Evolutionary conservation across 1,140 invertebrate genomes (phyloP), one percentile per base, ranked within the genome.

Genomic region (Microplitis mediator): DNA sequence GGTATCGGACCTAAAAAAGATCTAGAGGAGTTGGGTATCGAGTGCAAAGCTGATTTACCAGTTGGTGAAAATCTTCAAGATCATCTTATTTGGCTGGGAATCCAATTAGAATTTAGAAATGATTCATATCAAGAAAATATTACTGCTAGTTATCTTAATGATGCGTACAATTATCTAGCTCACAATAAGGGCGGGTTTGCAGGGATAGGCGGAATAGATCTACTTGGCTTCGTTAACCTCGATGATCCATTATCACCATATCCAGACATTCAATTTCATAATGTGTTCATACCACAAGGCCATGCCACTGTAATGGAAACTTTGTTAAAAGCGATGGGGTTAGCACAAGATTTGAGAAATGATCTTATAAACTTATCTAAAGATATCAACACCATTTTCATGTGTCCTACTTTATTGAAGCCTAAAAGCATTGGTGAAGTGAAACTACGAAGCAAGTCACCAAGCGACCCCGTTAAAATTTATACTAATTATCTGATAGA

Each of bases 11-110:
- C 95, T 0, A 88, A 86, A 0, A 91, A 94, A 56, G 93, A 97
- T 78, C 85, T 98, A 1, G 79, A 90, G 71, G 90, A 93, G 68
- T 89, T 95, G 58, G 91, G 90, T 2, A 95, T 96, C 71, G 91
- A 92, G 0, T 89, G 94, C 0, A 75, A 95, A 3, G 90, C 91
- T 0, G 90, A 96, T 80, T 80, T 95, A 0, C 91, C 92, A 79
- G 94, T 95, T 0, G 94, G 94, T 11, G 89, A 94, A 74, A 95
- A 96, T 79, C 86, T 96, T 31, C 94, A 96, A 81, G 94, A 95
- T 75, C 94, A 95, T 80, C 92, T 95, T n/a, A 11, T 6, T 45
- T 45, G 39, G 39, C 39, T 45, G 39, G 39, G 39, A 45, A 45
- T 45, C 5, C 39, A 45, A 3, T 45, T 45, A 11, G 39, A 45